Evolutionary conservation across 2,113 vertebrate species (phyloP).

Genomic region (Isichthys henryi): DNA sequence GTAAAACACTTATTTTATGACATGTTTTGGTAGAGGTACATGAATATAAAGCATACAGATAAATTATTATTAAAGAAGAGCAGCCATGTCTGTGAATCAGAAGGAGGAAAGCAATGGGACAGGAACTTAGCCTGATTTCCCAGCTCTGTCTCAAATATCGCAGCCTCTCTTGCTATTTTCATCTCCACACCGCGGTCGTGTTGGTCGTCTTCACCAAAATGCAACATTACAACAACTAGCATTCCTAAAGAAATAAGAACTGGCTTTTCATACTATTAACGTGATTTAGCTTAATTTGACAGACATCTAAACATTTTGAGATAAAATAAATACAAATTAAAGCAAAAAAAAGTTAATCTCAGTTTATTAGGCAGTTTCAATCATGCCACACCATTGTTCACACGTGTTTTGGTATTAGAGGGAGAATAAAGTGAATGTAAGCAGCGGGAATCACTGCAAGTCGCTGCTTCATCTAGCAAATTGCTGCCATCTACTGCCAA

Average conservation of each 20-base stretch:
- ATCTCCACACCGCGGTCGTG: not conserved
- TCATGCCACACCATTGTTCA: not conserved
- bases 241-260: not conserved
- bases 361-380: not conserved
- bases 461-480: not conserved
- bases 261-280: not conserved
- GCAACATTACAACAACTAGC: not conserved
- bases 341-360: not conserved
- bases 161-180: not conserved
- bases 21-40: not conserved
- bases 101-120: not conserved
- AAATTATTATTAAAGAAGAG: not conserved
- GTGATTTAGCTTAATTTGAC: not conserved
- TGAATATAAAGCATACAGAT: not conserved
- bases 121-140: not conserved
- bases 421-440: not conserved
- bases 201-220: not conserved
- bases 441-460: not conserved
- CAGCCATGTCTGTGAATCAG: not conserved
- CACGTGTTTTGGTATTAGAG: not conserved
- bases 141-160: not conserved
- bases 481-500: conserved; percentile 2
- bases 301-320: not conserved
- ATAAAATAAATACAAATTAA: not conserved
- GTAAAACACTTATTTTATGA: not conserved